Evolutionary conservation across 2,113 vertebrate genomes (phyloP).

Genomic region (Gobius niger): DNA sequence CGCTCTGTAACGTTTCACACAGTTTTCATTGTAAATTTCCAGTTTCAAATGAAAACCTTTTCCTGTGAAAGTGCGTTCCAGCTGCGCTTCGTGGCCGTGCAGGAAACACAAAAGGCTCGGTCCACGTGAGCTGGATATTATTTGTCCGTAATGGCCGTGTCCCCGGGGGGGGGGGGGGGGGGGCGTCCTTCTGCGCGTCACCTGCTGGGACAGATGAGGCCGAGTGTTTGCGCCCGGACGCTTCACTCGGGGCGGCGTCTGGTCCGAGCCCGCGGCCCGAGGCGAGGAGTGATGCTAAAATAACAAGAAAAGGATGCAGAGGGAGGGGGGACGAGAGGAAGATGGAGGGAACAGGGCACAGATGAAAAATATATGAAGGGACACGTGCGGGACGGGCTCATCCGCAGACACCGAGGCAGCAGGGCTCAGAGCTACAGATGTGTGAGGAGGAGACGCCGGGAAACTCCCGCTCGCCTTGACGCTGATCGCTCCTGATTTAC

Average conservation of each 20-base stretch:
- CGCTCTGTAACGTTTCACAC: no score
- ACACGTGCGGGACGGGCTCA: slow-evolving; percentile 11
- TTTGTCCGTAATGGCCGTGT: slow-evolving; percentile 30
- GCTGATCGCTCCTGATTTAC: no score
- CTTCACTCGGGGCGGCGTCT: slow-evolving; percentile 66
- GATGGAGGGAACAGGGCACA: slow-evolving; percentile 19
- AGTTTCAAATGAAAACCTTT: no score
- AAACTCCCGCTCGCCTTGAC: no score
- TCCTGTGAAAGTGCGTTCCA: no score
- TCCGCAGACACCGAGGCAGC: neutral
- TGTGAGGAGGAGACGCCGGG: no score
- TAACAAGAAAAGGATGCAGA: slow-evolving; percentile 44
- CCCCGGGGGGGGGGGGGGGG: slow-evolving; percentile 48
- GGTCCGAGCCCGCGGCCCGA: slow-evolving; percentile 57
- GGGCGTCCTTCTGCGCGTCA: slow-evolving; percentile 33
- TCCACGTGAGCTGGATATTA: slow-evolving; percentile 45
- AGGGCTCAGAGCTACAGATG: neutral
- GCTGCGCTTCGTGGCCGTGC: no score
- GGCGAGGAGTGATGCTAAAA: slow-evolving; percentile 68
- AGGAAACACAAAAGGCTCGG: slow-evolving; percentile 54
- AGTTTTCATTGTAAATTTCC: no score
- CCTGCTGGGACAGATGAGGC: slow-evolving; percentile 66
- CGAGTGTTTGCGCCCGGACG: slow-evolving; percentile 57
- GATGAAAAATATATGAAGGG: slow-evolving; percentile 48
- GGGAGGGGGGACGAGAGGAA: neutral